These are phyloP conservation scores for Glaucopsyche alexis DNA, from an alignment of 2,888 invertebrate species.

Conservation along the genomic window DNA sequence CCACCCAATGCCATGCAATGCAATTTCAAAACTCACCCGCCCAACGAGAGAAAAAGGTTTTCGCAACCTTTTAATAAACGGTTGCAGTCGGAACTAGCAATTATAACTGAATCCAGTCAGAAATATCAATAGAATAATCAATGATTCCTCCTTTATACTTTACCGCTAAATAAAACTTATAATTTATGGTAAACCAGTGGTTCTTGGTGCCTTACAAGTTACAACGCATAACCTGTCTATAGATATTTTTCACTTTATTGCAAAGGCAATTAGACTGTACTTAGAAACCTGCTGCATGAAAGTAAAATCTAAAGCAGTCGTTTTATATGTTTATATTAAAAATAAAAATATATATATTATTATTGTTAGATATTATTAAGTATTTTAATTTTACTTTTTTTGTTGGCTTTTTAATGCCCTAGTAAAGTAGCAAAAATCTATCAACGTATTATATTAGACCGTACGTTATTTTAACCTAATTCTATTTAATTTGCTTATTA, in stretches of 20 bases:
- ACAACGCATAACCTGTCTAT: neutral
- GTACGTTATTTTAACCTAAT: too few species aligned
- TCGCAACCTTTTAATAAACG: slow-evolving; percentile 69
- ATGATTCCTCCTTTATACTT: slow-evolving; percentile 44
- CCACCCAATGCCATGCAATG: slow-evolving; percentile 37
- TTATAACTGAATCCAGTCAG: slow-evolving; percentile 67
- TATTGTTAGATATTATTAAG: too few species aligned
- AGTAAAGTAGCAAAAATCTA: too few species aligned
- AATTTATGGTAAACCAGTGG: neutral
- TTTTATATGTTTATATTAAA: too few species aligned
- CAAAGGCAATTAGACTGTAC: too few species aligned
- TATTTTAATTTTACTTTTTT: too few species aligned
- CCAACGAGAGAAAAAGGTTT: slow-evolving; percentile 65
- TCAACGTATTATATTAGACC: too few species aligned
- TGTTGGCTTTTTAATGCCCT: too few species aligned
- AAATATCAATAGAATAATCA: slow-evolving; percentile 65
- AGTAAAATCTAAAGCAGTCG: too few species aligned
- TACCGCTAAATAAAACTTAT: neutral
- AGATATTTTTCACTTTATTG: neutral
- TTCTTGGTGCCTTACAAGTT: neutral
- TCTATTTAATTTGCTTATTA: neutral
- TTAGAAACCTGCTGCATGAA: too few species aligned
- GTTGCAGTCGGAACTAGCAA: slow-evolving; percentile 54
- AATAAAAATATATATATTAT: too few species aligned
- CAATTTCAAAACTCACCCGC: slow-evolving; percentile 56